Evolutionary conservation across 1,140 invertebrate genomes (phyloP).

Genomic region (Lepidurus apus): DNA sequence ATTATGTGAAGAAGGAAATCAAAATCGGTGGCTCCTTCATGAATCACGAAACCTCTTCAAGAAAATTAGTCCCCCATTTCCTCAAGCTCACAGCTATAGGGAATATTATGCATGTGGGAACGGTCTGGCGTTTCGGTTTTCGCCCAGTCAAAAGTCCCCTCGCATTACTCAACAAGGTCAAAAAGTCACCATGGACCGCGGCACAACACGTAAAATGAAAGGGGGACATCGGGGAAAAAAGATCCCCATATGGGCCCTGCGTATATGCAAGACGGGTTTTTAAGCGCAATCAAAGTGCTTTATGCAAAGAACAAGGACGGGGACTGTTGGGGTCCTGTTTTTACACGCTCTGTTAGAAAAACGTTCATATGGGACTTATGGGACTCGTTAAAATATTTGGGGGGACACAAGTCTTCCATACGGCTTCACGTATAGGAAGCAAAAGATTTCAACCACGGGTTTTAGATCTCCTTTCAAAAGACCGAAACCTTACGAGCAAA

Average conservation of each 20-base stretch:
- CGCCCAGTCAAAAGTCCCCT: not conserved
- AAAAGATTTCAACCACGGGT: conserved; percentile 9
- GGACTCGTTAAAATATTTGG: not conserved
- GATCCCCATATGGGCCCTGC: not conserved
- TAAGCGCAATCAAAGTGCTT: not conserved
- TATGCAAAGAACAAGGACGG: not conserved
- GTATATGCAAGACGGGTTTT: not conserved
- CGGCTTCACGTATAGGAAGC: not conserved
- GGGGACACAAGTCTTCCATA: not conserved
- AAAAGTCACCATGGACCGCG: conserved; percentile 9
- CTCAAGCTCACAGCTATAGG: not conserved
- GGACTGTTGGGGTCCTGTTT: not conserved
- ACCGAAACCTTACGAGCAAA: not conserved
- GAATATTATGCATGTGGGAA: conserved; percentile 10
- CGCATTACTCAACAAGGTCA: not conserved
- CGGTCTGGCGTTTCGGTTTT: not conserved
- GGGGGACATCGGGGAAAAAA: not conserved
- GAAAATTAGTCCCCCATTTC: not conserved
- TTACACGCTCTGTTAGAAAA: not conserved
- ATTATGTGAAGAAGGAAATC: not conserved
- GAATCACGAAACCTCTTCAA: not conserved
- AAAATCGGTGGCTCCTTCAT: not conserved
- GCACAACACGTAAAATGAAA: not conserved
- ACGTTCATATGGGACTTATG: not conserved
- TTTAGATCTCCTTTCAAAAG: conserved; percentile 2